Conservation (phyloP, 2,888 invertebrate genomes). For the Drosophila mimica region DNA sequence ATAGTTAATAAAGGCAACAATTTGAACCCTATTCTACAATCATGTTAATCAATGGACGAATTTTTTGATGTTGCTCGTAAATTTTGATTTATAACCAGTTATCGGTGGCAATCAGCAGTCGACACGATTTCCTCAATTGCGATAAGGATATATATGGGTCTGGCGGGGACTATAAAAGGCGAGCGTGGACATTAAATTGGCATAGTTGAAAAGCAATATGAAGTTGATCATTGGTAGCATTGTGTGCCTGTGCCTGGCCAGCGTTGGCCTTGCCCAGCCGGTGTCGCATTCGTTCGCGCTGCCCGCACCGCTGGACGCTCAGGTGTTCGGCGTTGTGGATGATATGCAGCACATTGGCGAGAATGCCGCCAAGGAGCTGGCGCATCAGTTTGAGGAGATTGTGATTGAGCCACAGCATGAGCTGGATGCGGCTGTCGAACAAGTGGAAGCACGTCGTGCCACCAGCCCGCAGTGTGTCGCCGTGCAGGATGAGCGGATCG, state of each 20-base stretch:
- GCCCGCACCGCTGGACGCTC: slow-evolving; percentile 47
- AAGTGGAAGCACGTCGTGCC: slow-evolving; percentile 63
- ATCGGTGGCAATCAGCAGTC: slow-evolving; percentile 21
- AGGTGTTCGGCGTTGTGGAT: slow-evolving; percentile 49
- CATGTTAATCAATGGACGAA: slow-evolving; percentile 2
- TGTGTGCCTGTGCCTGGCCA: slow-evolving; percentile 49
- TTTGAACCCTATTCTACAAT: slow-evolving; percentile 2
- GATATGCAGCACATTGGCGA: slow-evolving; percentile 57
- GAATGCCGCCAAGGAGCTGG: slow-evolving; percentile 54
- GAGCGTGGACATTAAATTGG: not conserved
- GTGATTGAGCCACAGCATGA: slow-evolving; percentile 68
- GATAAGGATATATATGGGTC: slow-evolving; percentile 27
- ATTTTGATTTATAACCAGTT: slow-evolving; percentile 44
- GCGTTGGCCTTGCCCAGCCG: slow-evolving; percentile 51
- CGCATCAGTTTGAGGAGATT: slow-evolving; percentile 68
- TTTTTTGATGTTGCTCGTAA: slow-evolving; percentile 18
- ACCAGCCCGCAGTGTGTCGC: slow-evolving; percentile 67
- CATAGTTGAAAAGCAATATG: slow-evolving; percentile 50
- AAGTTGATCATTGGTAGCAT: slow-evolving; percentile 36
- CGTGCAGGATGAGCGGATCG: slow-evolving; percentile 57
- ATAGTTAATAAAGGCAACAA: not conserved
- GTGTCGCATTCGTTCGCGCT: not conserved
- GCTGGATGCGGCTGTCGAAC: slow-evolving; percentile 63
- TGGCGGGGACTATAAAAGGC: slow-evolving; percentile 54
- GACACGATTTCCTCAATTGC: not conserved